A percentile compares a stretch with the other conserved stretches of the same genome.
Evolutionary conservation across 92 coral and sea anemone genomes (phyloP).

Genomic region (Hydrozoanthus gracilis): DNA sequence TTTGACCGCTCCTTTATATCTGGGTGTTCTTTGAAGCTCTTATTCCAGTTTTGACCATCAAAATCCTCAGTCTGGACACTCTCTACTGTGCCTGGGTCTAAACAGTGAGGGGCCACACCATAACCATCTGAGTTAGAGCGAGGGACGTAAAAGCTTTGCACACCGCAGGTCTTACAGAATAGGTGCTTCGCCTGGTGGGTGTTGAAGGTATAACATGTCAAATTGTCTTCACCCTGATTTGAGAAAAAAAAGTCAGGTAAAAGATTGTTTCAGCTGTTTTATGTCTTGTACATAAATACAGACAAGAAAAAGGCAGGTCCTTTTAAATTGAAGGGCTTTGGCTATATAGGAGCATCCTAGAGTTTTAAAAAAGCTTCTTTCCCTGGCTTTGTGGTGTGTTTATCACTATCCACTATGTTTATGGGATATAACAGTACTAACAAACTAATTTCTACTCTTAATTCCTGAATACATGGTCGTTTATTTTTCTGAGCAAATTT

Average conservation of each 20-base stretch:
- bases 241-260: background rate
- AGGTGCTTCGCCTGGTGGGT: slow-evolving; percentile 86
- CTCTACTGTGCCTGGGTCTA: slow-evolving; percentile 88
- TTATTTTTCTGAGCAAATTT: no score
- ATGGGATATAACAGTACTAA: no score
- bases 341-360: no score
- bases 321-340: no score
- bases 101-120: slow-evolving; percentile 97
- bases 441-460: no score
- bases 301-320: no score
- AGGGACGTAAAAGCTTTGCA: slow-evolving; percentile 95
- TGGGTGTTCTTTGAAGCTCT: slow-evolving; percentile 73
- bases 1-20: slow-evolving; percentile 75
- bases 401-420: no score
- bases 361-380: no score
- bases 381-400: no score
- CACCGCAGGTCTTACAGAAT: slow-evolving; percentile 98
- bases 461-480: no score
- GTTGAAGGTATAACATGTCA: slow-evolving; percentile 92
- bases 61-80: slow-evolving; percentile 64
- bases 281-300: no score
- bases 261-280: no score
- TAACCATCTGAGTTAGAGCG: slow-evolving; percentile 95
- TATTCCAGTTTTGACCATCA: slow-evolving; percentile 96
- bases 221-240: slow-evolving; percentile 86